Base-by-base conservation (phyloP, 2,113 vertebrate species). In the Psettodes erumei region DNA sequence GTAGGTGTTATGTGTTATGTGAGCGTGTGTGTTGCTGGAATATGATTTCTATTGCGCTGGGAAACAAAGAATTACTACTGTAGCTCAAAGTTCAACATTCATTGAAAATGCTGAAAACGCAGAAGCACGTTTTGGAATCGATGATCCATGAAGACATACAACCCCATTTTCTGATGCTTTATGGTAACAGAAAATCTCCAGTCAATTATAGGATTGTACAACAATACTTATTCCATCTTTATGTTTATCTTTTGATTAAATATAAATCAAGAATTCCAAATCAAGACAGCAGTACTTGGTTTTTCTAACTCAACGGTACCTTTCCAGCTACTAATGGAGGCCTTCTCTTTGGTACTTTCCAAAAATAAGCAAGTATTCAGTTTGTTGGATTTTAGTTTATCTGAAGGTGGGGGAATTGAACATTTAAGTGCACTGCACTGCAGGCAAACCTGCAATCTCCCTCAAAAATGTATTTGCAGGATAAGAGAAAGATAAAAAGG, bases 1-100 rank as follows among this genome's bases (percentile, higher is more conserved):
- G 93, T 92, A 89, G 93, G 93, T 90, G 93, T 92, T 68, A 84
- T 74, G 65, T 88, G 89, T 69, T 77, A 86, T 83, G 77, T 81
- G 72, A 83, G 75, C 30, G 40, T 71, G 60, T 63, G 64, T 82
- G 58, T 4, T 58, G 43, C 77, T 68, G 48, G 58, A 75, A 68
- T 73, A 61, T 56, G 9, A 75, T 70, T 70, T 84, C 60, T 65
- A 38, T 60, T 78, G n/a, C 69, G 78, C 75, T 86, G 75, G 45
- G 47, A 84, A 81, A 81, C 38, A 68, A 68, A 83, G n/a, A 70
- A 61, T 55, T 54, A 58, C 55, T 61, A 60, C 45, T 51, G 23
- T 33, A 43, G 64, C 77, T 71, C 40, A 75, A 83, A 83, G 77
- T 81, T 71, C 71, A 74, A 27, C 19, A 38, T 63, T 63, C 71